A percentile compares a stretch with the other conserved stretches of the same genome.
These are phyloP conservation scores for Pocota personata DNA, from an alignment of 2,888 invertebrate genomes.

Conservation along the genomic window DNA sequence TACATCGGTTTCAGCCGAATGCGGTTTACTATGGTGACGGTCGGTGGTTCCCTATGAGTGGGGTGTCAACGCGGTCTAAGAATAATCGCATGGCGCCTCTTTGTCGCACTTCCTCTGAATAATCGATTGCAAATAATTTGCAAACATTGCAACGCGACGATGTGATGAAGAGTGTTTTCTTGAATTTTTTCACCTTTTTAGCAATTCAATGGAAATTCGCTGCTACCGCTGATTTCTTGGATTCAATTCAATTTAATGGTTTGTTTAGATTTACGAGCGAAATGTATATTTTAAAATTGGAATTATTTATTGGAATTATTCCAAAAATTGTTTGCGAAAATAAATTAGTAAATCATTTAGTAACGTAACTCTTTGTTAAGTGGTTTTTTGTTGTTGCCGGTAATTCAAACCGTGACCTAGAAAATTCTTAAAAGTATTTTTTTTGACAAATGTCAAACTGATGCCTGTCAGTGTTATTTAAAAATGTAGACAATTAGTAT, in stretches of 20 bases:
- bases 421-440: not conserved
- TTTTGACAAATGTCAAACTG: conserved; percentile 4
- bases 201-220: conserved; percentile 8
- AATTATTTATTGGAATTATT: conserved; percentile 33
- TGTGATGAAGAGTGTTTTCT: too few relatives aligned
- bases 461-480: not conserved
- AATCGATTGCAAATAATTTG: conserved; percentile 58
- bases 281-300: conserved; percentile 18
- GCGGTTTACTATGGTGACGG: not conserved
- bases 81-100: conserved; percentile 66
- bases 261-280: conserved; percentile 21
- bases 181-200: conserved; percentile 2
- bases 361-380: not conserved
- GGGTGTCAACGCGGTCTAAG: conserved; percentile 44
- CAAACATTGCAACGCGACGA: conserved; percentile 17
- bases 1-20: not conserved
- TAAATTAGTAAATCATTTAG: not conserved
- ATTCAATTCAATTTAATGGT: conserved; percentile 26
- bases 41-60: not conserved
- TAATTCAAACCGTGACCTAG: conserved; percentile 3
- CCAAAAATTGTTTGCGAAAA: conserved; percentile 36
- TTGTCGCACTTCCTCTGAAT: conserved; percentile 67
- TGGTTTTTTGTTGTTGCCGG: not conserved
- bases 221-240: not conserved
- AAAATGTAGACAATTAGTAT: not conserved